Conservation (phyloP, 2,113 vertebrate genomes). For the Setophaga kirtlandii region DNA sequence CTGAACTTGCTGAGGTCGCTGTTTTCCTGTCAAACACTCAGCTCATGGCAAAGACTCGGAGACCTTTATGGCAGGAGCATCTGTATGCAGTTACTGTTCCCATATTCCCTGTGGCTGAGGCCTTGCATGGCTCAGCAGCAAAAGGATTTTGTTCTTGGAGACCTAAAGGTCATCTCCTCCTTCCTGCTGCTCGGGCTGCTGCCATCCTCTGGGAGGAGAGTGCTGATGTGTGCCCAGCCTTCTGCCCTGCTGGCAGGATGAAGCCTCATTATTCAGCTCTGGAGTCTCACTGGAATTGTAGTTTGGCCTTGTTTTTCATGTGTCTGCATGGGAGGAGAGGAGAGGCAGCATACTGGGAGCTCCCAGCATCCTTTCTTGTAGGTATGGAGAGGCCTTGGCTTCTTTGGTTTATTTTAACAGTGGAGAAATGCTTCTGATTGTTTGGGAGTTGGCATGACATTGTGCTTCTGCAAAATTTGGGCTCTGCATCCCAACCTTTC, state of each 20-base stretch:
- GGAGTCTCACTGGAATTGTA: neutral
- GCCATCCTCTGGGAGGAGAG: neutral
- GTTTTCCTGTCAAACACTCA: neutral
- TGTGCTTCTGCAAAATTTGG: neutral
- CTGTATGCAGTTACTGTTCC: neutral
- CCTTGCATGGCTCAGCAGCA: neutral
- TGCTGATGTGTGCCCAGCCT: neutral
- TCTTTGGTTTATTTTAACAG: neutral
- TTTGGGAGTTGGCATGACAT: neutral
- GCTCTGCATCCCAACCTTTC: neutral
- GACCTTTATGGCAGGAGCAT: neutral
- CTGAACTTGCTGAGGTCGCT: neutral
- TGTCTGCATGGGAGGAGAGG: neutral
- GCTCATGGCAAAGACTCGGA: neutral
- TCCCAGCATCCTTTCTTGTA: neutral
- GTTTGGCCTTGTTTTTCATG: neutral
- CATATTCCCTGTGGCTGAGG: accelerated
- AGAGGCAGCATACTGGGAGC: neutral
- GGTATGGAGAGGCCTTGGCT: neutral
- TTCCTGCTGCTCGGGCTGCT: accelerated
- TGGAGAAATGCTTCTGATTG: neutral
- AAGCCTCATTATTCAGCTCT: neutral
- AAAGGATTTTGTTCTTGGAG: neutral
- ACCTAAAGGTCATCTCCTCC: neutral
- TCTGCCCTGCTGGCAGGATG: neutral